Evolutionary conservation across 2,113 vertebrate species (phyloP).

Genomic region (Stigmatopora argus): DNA sequence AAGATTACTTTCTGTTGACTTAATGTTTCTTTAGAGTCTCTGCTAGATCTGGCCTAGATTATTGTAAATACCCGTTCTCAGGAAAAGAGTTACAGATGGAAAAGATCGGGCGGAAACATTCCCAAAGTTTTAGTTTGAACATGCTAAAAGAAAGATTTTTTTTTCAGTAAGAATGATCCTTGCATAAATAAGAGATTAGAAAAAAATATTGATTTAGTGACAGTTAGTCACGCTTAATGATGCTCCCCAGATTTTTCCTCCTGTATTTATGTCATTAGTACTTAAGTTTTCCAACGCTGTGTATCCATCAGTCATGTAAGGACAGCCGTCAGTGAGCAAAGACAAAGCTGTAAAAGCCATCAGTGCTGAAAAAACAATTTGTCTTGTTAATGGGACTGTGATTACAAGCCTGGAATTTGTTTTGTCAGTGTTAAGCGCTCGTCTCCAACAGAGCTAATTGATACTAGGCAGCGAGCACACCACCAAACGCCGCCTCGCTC

Average conservation of each 20-base stretch:
- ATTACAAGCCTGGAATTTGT: constrained; percentile 40
- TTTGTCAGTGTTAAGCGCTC: constrained; percentile 38
- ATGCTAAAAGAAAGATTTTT: too few relatives aligned
- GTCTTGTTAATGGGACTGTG: constrained; percentile 40
- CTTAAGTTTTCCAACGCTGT: background rate
- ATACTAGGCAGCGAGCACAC: background rate
- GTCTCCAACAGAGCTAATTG: constrained; percentile 41
- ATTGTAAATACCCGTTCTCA: background rate
- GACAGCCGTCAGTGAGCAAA: background rate
- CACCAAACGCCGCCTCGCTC: background rate
- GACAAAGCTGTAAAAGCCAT: constrained; percentile 33
- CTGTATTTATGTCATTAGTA: background rate
- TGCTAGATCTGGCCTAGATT: background rate
- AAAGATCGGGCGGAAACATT: background rate
- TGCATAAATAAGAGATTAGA: too few relatives aligned
- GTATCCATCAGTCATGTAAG: constrained; percentile 9
- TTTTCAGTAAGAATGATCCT: too few relatives aligned
- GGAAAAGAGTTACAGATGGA: background rate
- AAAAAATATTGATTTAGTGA: too few relatives aligned
- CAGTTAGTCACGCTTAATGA: background rate
- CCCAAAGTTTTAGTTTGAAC: too few relatives aligned
- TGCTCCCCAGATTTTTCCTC: background rate
- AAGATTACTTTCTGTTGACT: background rate
- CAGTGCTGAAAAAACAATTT: constrained; percentile 33
- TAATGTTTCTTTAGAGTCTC: background rate